These are phyloP conservation scores for Hippocampus mohnikei DNA, from an alignment of 2,113 vertebrate species.

Conservation along the genomic window DNA sequence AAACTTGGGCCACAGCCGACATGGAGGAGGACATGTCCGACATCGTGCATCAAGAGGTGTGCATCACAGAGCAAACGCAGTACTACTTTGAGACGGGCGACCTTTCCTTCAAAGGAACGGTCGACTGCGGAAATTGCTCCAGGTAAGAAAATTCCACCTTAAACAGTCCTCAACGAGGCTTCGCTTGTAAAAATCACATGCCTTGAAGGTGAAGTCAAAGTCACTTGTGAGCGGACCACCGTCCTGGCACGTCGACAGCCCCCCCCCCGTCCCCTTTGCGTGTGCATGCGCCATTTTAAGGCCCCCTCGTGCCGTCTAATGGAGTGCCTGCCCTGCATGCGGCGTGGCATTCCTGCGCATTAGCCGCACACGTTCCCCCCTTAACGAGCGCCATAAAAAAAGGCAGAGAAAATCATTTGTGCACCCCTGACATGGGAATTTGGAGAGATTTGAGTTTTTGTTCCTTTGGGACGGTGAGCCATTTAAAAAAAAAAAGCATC, in stretches of 20 bases:
- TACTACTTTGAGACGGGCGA: conserved; percentile 84
- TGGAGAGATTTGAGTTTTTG: conserved; percentile 11
- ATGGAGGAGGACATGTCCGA: conserved; percentile 78
- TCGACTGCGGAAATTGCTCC: conserved; percentile 89
- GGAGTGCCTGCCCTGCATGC: conserved; percentile 54
- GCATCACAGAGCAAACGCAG: conserved; percentile 93
- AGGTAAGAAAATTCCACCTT: conserved; percentile 73
- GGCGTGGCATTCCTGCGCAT: conserved; percentile 50
- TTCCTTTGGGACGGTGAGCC: background rate
- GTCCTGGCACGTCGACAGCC: conserved; percentile 21
- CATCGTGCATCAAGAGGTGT: conserved; percentile 81
- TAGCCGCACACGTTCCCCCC: conserved; percentile 56
- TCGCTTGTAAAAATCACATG: conserved; percentile 47
- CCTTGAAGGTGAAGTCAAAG: conserved; percentile 57
- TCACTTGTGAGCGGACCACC: conserved; percentile 37
- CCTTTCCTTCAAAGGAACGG: conserved; percentile 77
- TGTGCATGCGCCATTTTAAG: conserved; percentile 30
- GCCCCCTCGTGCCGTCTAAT: conserved; percentile 64
- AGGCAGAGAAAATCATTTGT: conserved; percentile 52
- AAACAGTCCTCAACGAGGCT: conserved; percentile 22
- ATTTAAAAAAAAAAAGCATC: background rate
- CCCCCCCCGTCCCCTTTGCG: conserved; percentile 13
- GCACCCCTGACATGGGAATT: conserved; percentile 42
- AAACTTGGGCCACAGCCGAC: conserved; percentile 71
- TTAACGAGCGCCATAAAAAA: conserved; percentile 65